Base-by-base conservation (phyloP, 2,113 vertebrate species). In the Rhagologus leucostigma region DNA sequence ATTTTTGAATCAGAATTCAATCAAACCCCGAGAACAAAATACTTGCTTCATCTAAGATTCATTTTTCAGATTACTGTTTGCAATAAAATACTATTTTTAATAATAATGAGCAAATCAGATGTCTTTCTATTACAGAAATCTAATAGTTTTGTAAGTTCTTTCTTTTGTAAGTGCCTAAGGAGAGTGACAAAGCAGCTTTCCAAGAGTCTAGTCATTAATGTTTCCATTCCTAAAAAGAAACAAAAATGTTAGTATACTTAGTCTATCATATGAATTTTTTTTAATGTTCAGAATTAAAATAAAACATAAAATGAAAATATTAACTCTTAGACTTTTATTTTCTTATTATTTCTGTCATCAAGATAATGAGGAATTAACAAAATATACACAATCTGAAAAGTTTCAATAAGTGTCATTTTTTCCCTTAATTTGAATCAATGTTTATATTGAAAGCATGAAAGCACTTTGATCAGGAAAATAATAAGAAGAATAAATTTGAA, bases 61-160 rank as follows among this genome's bases (percentile, higher is more conserved):
- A 76, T 95, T 97, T 96, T 85, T 96, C 74, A 93, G 79, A 76
- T 64, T 81, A 89, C 19, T 90, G 11, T 78, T 97, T 91, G 64
- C 79, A 97, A 76, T 84, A 93, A 69, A 85, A 50, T 35, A 37
- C 2, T 86, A 21, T 27, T 96, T 98, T 95, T 90, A 56, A 89
- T 96, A 96, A 94, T 55, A 88, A 82, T 94, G 46, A 87, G 24
- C 21, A 39, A 89, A 83, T 53, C 8, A 76, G 49, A 62, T 60
- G 65, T 5, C 9, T 68, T 75, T 71, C 2, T 60, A 26, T 73
- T 76, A 44, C 3, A 27, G 44, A 88, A 83, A 68, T 74, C 8
- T 27, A 63, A 24, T 50, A 2, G 42, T 50, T 74, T 78, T 69
- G 3, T 33, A 42, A 42, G 41, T 42, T 14, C 41, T 42, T 42